These are phyloP conservation scores for Gambusia affinis DNA, from an alignment of 2,113 vertebrate genomes.

Conservation along the genomic window DNA sequence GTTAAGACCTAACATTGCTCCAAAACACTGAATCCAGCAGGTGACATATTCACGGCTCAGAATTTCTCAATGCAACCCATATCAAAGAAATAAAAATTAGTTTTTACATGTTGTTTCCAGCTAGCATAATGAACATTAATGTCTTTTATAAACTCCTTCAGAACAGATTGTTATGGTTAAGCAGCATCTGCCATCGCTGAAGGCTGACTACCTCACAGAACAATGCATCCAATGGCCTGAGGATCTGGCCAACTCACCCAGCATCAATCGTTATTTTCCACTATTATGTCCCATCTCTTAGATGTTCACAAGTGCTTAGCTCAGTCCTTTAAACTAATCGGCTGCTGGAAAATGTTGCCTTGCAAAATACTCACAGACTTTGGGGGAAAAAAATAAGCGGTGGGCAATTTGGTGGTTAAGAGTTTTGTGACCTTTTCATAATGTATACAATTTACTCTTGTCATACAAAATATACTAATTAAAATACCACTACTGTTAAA, in stretches of 20 bases:
- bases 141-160: neutral
- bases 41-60: neutral
- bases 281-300: neutral
- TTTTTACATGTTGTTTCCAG: neutral
- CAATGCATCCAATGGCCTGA: neutral
- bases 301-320: neutral
- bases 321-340: neutral
- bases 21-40: neutral
- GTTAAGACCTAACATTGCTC: neutral
- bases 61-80: neutral
- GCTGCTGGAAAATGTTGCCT: neutral
- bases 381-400: neutral
- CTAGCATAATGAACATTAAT: neutral
- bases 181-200: slow-evolving; percentile 1
- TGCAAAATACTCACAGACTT: neutral
- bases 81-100: neutral
- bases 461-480: neutral
- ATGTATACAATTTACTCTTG: neutral
- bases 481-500: neutral
- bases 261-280: neutral
- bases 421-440: neutral
- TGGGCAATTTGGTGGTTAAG: neutral
- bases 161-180: slow-evolving; percentile 2
- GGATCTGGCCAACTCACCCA: neutral
- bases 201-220: neutral